Evolutionary conservation across 1,140 invertebrate genomes (phyloP).

Genomic region (Micrasema longulum): DNA sequence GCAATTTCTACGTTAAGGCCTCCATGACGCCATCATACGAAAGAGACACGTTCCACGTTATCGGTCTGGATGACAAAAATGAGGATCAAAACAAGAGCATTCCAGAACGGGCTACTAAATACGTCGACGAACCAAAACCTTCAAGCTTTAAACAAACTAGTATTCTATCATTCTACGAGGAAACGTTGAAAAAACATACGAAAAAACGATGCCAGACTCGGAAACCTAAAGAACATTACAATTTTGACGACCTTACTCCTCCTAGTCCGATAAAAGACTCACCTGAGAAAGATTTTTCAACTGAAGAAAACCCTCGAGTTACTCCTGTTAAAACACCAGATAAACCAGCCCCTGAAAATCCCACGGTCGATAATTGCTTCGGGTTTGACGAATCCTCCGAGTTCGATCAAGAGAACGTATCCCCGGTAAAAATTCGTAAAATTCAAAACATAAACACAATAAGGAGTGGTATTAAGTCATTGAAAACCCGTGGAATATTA

Average conservation of each 20-base stretch:
- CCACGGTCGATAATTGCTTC: constrained; percentile 49
- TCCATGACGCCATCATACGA: constrained; percentile 53
- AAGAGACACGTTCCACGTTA: constrained; percentile 49
- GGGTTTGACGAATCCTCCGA: constrained; percentile 49
- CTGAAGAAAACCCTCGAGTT: not conserved
- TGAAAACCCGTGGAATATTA: constrained; percentile 23
- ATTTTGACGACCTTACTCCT: constrained; percentile 34
- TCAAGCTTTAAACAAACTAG: constrained; percentile 45
- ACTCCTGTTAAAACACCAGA: constrained; percentile 16
- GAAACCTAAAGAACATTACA: constrained; percentile 27
- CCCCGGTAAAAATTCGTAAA: constrained; percentile 40
- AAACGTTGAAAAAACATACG: constrained; percentile 42
- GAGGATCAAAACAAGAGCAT: constrained; percentile 3
- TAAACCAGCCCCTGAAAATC: constrained; percentile 13
- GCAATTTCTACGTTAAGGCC: constrained; percentile 51
- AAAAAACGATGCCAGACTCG: constrained; percentile 36
- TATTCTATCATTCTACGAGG: constrained; percentile 51
- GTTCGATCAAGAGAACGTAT: constrained; percentile 52
- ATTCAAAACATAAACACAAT: constrained; percentile 37
- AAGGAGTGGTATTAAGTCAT: constrained; percentile 19
- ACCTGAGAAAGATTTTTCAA: not conserved
- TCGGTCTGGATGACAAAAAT: constrained; percentile 42
- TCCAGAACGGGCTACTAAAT: not conserved
- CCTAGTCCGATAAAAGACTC: constrained; percentile 22
- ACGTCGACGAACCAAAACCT: constrained; percentile 21